phyloP scores from a whole-genome alignment of 2,113 vertebrate species.

The Melanerpes aurifrons region DNA sequence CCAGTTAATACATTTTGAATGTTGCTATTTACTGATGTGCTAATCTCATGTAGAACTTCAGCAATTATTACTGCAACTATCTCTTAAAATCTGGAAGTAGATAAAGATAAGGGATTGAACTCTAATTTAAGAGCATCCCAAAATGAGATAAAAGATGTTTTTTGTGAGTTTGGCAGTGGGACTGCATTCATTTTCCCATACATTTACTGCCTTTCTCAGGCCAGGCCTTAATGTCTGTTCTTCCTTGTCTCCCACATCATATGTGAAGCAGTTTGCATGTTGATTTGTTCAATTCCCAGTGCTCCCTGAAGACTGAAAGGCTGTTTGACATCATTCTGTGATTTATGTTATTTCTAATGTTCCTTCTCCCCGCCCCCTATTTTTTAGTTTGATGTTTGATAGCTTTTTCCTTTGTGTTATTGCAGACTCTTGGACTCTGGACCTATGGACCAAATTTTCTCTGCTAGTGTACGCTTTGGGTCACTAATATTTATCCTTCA shows the following conservation, averaged over 20 bases:
- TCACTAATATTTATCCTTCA: slow-evolving; percentile 20
- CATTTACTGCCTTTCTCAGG: not conserved
- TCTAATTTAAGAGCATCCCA: not conserved
- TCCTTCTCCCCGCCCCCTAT: not conserved
- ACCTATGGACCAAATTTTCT: not conserved
- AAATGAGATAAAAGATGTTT: not conserved
- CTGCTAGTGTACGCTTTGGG: not conserved
- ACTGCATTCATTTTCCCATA: not conserved
- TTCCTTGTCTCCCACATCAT: not conserved
- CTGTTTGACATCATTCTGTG: not conserved
- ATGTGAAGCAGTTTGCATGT: not conserved
- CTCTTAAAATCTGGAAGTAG: not conserved
- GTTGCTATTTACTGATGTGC: not conserved
- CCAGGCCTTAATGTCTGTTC: not conserved
- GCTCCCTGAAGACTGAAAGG: not conserved
- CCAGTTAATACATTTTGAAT: slow-evolving; percentile 4
- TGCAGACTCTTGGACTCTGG: not conserved
- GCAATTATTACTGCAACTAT: not conserved
- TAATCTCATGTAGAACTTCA: not conserved
- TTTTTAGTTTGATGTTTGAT: not conserved
- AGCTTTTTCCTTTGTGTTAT: not conserved
- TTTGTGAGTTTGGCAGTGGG: not conserved
- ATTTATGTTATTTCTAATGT: slow-evolving; percentile 27
- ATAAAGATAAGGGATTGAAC: not conserved
- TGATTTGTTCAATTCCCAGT: slow-evolving; percentile 12